A percentile compares a stretch with the other conserved stretches of the same genome.
phyloP scores from a whole-genome alignment of 1,140 invertebrate species.

The Ruditapes philippinarum region DNA sequence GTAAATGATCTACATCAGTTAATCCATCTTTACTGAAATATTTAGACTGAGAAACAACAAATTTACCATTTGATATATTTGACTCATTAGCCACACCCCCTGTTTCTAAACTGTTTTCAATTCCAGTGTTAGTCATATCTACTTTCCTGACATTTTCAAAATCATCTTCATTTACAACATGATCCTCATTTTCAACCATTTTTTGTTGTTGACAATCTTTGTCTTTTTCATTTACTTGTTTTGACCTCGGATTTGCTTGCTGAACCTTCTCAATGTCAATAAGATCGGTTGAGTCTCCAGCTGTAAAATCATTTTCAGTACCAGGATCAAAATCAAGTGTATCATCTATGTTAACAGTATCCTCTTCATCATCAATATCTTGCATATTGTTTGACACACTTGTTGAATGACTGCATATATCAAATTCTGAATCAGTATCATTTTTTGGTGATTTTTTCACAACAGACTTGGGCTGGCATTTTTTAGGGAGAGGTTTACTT shows the following conservation, averaged over 20 bases:
- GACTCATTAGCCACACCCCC: too few relatives aligned
- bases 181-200: not conserved
- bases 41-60: not conserved
- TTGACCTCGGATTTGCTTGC: not conserved
- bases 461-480: not conserved
- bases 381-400: not conserved
- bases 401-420: not conserved
- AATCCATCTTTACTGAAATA: not conserved
- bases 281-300: not conserved
- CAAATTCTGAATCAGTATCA: not conserved
- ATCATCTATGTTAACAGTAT: not conserved
- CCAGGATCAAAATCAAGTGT: constrained; percentile 2
- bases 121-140: too few relatives aligned
- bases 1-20: not conserved
- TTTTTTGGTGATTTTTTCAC: not conserved
- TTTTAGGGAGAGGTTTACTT: constrained; percentile 16
- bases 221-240: not conserved
- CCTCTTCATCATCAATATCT: not conserved
- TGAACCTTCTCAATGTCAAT: not conserved
- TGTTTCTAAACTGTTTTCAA: too few relatives aligned
- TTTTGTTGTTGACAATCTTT: not conserved
- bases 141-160: not conserved
- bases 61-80: too few relatives aligned
- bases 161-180: not conserved
- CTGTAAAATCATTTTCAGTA: not conserved